Percentiles rank a stretch among this genome's conserved stretches.
phyloP scores from a whole-genome alignment of 2,113 vertebrate species.

The Embiotoca jacksoni region DNA sequence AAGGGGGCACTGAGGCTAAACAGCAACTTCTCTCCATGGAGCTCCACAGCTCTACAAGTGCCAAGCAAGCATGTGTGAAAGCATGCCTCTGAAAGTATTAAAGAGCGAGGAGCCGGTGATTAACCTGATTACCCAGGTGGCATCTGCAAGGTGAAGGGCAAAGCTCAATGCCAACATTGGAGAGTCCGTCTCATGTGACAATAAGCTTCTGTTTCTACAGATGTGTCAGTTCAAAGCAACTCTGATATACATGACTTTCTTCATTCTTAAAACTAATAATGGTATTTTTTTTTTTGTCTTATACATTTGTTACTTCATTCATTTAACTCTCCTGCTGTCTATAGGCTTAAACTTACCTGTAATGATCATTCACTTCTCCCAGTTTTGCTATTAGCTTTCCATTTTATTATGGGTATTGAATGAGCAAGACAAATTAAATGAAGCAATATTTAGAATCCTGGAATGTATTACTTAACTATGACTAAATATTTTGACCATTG shows the following conservation, averaged over 20 bases:
- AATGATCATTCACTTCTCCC: background rate
- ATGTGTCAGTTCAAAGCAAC: background rate
- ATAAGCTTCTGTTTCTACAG: background rate
- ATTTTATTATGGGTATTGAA: no score
- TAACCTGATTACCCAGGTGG: conserved; percentile 56
- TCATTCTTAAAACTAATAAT: background rate
- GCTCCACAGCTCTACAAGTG: conserved; percentile 69
- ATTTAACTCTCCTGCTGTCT: no score
- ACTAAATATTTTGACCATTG: background rate
- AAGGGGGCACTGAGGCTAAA: conserved; percentile 70
- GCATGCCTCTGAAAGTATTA: background rate
- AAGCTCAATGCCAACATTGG: background rate
- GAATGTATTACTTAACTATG: no score
- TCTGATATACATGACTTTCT: background rate
- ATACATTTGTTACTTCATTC: no score
- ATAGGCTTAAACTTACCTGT: background rate
- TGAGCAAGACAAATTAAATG: no score
- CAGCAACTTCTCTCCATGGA: conserved; percentile 73
- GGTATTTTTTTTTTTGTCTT: background rate
- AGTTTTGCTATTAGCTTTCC: background rate
- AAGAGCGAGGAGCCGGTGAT: background rate
- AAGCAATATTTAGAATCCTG: no score
- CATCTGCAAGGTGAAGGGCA: conserved; percentile 44
- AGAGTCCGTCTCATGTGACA: background rate
- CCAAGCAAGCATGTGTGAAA: conserved; percentile 56